Evolutionary conservation across 2,797 vertebrate genomes (phyloP), one percentile per base, ranked within the genome.

Genomic region (Cirrhinus mrigala): DNA sequence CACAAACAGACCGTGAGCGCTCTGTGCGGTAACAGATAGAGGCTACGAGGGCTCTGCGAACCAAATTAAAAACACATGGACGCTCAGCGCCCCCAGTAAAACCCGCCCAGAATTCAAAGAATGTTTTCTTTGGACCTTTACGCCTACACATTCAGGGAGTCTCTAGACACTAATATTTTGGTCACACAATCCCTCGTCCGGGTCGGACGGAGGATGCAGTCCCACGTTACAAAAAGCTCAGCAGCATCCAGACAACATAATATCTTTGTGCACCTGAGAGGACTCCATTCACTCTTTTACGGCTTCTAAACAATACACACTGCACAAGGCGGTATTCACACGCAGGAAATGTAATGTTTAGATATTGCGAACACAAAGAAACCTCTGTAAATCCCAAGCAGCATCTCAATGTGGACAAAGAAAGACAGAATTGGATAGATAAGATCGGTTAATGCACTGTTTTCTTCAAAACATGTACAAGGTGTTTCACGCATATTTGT

Each of bases 91-190:
- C 83, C 64, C 40, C 52, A 60, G 68, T 71, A 50, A 73, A 76
- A 82, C 71, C 78, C 70, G 64, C 37, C 40, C 54, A 84, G 56
- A 84, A 71, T 70, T 76, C 70, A 33, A 52, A 79, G 87, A 88
- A 86, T 76, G 84, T 84, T 87, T 87, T 76, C 60, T 84, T 87
- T 87, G 78, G 82, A 87, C 62, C 54, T 33, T 70, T 24, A 24
- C 18, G 46, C 50, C 52, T 79, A 78, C 75, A 79, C 76, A 81
- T 60, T 77, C 46, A 3, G 24, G 48, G 20, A 76, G 52, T 74
- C 79, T 82, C 73, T 22, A 64, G 71, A 78, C 64, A 82, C 79
- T 82, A 76, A 87, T 60, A 82, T 62, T 87, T 84, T 82, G 58
- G 40, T 82, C 58, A 68, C 40, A 83, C 46, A 74, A 73, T 83